phyloP scores from a whole-genome alignment of 2,797 vertebrate species.

The Melanotaenia trifasciata region DNA sequence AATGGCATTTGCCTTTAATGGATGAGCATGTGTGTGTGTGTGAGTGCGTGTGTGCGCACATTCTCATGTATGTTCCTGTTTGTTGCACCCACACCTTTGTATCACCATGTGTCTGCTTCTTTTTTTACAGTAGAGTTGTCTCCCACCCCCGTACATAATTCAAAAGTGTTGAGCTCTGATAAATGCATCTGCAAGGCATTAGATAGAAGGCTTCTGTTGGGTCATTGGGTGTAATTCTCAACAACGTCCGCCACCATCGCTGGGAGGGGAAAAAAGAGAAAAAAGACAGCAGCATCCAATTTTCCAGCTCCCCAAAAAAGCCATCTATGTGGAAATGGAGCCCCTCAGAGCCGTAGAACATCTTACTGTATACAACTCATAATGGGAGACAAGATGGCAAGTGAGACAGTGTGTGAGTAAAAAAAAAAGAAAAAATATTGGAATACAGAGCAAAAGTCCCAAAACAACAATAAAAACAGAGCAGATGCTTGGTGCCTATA shows the following conservation, averaged over 20 bases:
- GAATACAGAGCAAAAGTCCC: slow-evolving; percentile 37
- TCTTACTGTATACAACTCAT: slow-evolving; percentile 62
- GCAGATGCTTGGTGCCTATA: slow-evolving; percentile 30
- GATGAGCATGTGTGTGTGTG: slow-evolving; percentile 33
- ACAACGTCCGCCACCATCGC: slow-evolving; percentile 41
- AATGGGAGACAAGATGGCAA: slow-evolving; percentile 44
- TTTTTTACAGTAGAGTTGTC: slow-evolving; percentile 52
- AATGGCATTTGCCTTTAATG: slow-evolving; percentile 71
- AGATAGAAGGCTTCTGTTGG: slow-evolving; percentile 61
- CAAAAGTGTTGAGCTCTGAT: slow-evolving; percentile 71
- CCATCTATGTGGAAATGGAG: slow-evolving; percentile 77
- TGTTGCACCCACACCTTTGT: slow-evolving; percentile 38
- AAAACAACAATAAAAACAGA: slow-evolving; percentile 28
- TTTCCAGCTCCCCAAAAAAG: slow-evolving; percentile 63
- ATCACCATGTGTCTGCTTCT: slow-evolving; percentile 40
- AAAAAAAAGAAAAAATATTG: slow-evolving; percentile 21
- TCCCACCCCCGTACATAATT: slow-evolving; percentile 71
- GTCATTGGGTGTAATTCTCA: slow-evolving; percentile 59
- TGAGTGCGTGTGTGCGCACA: background rate
- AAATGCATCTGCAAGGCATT: slow-evolving; percentile 68
- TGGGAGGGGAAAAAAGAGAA: slow-evolving; percentile 5
- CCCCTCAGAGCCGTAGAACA: slow-evolving; percentile 58
- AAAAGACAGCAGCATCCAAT: slow-evolving; percentile 68
- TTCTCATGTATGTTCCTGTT: background rate
- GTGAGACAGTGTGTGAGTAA: slow-evolving; percentile 20